A percentile compares a stretch with the other conserved stretches of the same genome.
Conservation (phyloP, 2,113 vertebrate genomes). For the Micronisus gabar region DNA sequence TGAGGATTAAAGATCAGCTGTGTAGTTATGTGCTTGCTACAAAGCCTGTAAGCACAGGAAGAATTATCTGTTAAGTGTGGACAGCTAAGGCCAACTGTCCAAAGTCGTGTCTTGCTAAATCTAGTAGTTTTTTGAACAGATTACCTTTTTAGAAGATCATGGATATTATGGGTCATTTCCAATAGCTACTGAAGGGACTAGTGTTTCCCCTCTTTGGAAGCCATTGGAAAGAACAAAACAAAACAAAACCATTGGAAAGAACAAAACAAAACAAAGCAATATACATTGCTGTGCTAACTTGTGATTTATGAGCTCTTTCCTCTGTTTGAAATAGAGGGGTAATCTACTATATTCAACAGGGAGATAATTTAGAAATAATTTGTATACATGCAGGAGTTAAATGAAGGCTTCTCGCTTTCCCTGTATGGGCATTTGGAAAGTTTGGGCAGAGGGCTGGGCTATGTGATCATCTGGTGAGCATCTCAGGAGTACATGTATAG, state of each 20-base stretch:
- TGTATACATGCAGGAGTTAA: background rate
- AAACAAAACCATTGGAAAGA: background rate
- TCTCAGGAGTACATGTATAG: background rate
- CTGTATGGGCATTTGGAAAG: background rate
- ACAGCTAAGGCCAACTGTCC: background rate
- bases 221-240: background rate
- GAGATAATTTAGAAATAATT: background rate
- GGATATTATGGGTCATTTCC: background rate
- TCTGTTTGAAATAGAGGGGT: background rate
- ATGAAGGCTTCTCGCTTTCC: background rate
- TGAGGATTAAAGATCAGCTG: background rate
- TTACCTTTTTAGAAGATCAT: background rate
- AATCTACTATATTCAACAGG: background rate
- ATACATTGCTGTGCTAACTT: background rate
- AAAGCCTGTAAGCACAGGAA: background rate
- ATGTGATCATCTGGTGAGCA: background rate
- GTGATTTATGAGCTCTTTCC: background rate
- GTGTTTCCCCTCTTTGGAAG: background rate
- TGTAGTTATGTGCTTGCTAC: background rate
- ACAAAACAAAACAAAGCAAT: background rate
- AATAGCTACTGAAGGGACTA: background rate
- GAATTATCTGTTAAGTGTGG: background rate
- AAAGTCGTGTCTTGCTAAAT: background rate
- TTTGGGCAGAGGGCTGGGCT: background rate
- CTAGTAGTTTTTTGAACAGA: background rate